Conservation (phyloP, 2,888 invertebrate genomes). For the Nebria brevicollis region DNA sequence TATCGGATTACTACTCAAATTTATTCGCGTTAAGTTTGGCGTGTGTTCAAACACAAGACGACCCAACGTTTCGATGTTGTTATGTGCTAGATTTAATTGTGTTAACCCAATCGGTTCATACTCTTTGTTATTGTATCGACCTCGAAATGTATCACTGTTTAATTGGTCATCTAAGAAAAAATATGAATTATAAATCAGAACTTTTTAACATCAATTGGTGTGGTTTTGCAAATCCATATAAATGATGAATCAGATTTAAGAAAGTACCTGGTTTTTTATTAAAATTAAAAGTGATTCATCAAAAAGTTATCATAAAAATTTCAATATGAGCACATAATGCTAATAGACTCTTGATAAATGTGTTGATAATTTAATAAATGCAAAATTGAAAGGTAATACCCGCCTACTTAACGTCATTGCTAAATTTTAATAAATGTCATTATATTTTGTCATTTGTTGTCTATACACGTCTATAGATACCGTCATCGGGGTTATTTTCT, state of each 20-base stretch:
- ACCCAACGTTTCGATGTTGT: slow-evolving; percentile 71
- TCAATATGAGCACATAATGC: not conserved
- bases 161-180: slow-evolving; percentile 67
- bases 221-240: too few relatives aligned
- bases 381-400: not conserved
- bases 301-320: slow-evolving; percentile 2
- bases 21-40: slow-evolving; percentile 69
- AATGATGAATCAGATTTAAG: not conserved
- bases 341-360: not conserved
- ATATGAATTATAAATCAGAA: slow-evolving; percentile 3
- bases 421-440: not conserved
- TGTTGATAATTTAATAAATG: slow-evolving; percentile 1
- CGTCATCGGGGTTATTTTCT: slow-evolving; percentile 1
- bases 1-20: slow-evolving; percentile 72
- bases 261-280: not conserved
- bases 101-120: slow-evolving; percentile 70
- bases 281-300: slow-evolving; percentile 5
- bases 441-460: not conserved
- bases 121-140: slow-evolving; percentile 68
- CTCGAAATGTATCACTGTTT: slow-evolving; percentile 73
- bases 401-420: slow-evolving; percentile 1
- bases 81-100: slow-evolving; percentile 72
- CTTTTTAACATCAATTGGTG: not conserved
- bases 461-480: not conserved
- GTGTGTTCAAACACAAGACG: slow-evolving; percentile 72